Percentiles rank a stretch among this genome's conserved stretches.
Evolutionary conservation across 2,888 invertebrate genomes (phyloP).

Genomic region (Drosophila kuntzei): DNA sequence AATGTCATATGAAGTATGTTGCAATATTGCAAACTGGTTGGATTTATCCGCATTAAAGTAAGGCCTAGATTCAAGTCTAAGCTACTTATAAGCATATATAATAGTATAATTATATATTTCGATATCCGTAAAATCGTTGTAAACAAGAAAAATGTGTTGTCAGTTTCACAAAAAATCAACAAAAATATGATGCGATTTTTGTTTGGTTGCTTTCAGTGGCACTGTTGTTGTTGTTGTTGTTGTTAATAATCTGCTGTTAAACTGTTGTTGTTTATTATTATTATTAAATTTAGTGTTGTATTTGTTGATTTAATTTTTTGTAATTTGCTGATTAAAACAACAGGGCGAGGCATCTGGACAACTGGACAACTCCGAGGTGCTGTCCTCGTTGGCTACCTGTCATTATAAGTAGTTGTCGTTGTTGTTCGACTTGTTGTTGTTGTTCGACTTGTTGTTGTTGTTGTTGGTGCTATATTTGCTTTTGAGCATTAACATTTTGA

Average conservation of each 20-base stretch:
- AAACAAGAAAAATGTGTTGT: slow-evolving; percentile 17
- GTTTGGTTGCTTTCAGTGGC: not conserved
- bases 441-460: slow-evolving; percentile 31
- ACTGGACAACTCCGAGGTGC: slow-evolving; percentile 27
- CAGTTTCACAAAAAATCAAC: slow-evolving; percentile 16
- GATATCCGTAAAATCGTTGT: slow-evolving; percentile 32
- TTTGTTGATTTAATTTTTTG: slow-evolving; percentile 52
- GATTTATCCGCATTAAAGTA: slow-evolving; percentile 13
- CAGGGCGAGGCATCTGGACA: slow-evolving; percentile 52
- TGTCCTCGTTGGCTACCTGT: slow-evolving; percentile 49
- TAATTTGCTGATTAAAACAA: slow-evolving; percentile 72
- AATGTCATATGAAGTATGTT: slow-evolving; percentile 23
- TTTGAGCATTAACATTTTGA: slow-evolving; percentile 68
- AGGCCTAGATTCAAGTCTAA: slow-evolving; percentile 38
- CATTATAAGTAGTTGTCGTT: slow-evolving; percentile 41
- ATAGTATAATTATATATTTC: not conserved
- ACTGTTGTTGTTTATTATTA: slow-evolving; percentile 43
- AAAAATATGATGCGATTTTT: slow-evolving; percentile 15
- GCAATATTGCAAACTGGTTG: slow-evolving; percentile 33
- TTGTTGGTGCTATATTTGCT: slow-evolving; percentile 49
- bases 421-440: not conserved
- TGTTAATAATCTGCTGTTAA: slow-evolving; percentile 27
- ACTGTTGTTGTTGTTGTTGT: slow-evolving; percentile 19
- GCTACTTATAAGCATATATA: slow-evolving; percentile 36
- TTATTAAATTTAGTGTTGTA: slow-evolving; percentile 34